phyloP scores from a whole-genome alignment of 2,888 invertebrate genomes.

The Minunthozetes semirufus region DNA sequence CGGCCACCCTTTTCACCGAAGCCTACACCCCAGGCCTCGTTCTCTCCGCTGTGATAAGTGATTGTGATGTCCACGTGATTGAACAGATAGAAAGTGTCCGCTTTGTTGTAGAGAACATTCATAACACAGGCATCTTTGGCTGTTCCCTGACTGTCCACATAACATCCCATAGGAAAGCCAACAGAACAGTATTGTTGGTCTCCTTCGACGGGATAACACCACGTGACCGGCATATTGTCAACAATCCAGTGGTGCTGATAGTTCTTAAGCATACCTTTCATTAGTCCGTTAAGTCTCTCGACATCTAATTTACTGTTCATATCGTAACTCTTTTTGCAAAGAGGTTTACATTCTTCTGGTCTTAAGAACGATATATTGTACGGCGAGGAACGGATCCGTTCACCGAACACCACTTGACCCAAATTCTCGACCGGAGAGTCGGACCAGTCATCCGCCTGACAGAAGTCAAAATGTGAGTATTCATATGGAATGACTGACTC shows the following conservation, averaged over 20 bases:
- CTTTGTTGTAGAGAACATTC: conserved; percentile 45
- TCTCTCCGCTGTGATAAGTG: conserved; percentile 80
- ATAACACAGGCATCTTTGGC: conserved; percentile 52
- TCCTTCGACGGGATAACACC: conserved; percentile 58
- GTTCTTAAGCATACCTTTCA: conserved; percentile 85
- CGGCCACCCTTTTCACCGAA: conserved; percentile 75
- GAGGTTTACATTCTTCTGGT: conserved; percentile 53
- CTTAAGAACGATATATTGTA: conserved; percentile 76
- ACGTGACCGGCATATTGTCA: conserved; percentile 99
- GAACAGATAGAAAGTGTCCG: conserved; percentile 80
- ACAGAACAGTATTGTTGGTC: conserved; percentile 68
- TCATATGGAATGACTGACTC: conserved; percentile 97
- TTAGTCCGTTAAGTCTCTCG: conserved; percentile 69
- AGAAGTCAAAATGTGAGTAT: conserved; percentile 96
- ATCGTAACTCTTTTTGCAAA: conserved; percentile 62
- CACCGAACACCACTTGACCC: conserved; percentile 99
- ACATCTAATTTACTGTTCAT: conserved; percentile 57
- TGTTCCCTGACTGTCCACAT: conserved; percentile 58
- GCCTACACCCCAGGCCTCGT: conserved; percentile 77
- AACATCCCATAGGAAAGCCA: conserved; percentile 97
- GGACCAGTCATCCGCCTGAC: conserved; percentile 57
- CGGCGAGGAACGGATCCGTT: conserved; percentile 87
- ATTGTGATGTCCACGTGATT: conserved; percentile 93
- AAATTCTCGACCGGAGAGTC: conserved; percentile 92
- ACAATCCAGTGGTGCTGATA: conserved; percentile 94